A percentile compares a stretch with the other conserved stretches of the same genome.
phyloP scores from a whole-genome alignment of 2,888 invertebrate genomes.

The Tetramorium bicarinatum region DNA sequence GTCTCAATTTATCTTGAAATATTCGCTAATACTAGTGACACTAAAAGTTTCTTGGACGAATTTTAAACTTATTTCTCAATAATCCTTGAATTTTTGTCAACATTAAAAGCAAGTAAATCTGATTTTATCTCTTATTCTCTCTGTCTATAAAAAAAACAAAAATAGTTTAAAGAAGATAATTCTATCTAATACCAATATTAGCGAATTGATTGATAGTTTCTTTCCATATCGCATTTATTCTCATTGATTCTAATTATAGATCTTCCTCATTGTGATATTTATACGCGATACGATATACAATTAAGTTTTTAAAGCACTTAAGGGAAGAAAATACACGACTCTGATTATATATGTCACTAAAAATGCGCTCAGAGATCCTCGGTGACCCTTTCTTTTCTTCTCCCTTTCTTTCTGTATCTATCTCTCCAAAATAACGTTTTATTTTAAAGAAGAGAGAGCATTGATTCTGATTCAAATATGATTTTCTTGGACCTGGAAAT shows the following conservation, averaged over 20 bases:
- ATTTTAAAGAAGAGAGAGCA: constrained; percentile 4
- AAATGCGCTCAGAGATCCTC: constrained; percentile 73
- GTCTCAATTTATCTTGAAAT: background rate
- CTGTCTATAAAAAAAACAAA: background rate
- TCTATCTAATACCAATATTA: constrained; percentile 21
- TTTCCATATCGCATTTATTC: constrained; percentile 7
- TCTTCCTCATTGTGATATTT: constrained; percentile 56
- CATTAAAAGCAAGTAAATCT: background rate
- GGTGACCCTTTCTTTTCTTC: constrained; percentile 33
- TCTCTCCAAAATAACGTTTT: constrained; percentile 1
- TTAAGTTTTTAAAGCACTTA: constrained; percentile 84
- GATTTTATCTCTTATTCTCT: background rate
- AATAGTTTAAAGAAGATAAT: background rate
- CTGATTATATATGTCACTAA: constrained; percentile 65
- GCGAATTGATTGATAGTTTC: constrained; percentile 37
- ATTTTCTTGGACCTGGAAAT: constrained; percentile 39
- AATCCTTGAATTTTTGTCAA: background rate
- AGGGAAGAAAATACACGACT: constrained; percentile 83
- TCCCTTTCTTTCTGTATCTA: constrained; percentile 1
- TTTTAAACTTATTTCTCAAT: background rate
- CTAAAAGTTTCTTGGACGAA: background rate
- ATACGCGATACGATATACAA: constrained; percentile 77
- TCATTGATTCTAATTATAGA: constrained; percentile 45
- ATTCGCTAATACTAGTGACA: constrained; percentile 44
- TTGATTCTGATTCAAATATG: constrained; percentile 12